Base-by-base conservation (phyloP, 2,113 vertebrate species). In the Pituophis catenifer region DNA sequence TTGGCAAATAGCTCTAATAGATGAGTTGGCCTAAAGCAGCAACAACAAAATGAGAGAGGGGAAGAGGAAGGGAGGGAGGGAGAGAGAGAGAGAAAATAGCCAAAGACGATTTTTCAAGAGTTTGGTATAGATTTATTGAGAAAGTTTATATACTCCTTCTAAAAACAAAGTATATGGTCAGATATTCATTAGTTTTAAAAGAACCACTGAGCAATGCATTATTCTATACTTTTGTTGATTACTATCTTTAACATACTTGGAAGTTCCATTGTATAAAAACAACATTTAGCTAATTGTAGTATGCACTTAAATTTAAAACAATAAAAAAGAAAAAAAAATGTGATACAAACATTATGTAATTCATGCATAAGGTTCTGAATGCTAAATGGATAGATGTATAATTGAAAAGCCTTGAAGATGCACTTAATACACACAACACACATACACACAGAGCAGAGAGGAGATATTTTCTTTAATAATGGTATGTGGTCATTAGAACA, bases 351-450 rank as follows among this genome's bases (percentile, higher is more conserved):
- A 89, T 93, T 95, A 96, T 94, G 88, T 90, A 81, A 55, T 6
- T 70, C 10, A 95, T 95, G 94, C 91, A 58, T 95, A 93, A 92
- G 94, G 94, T 94, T 94, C 93, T 89, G 29, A 19, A 53, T 70
- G 26, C 26, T 17, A 33, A 65, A 48, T 62, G 44, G 55, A 89
- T 44, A 89, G 33, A 38, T 12, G 21, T 19, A 48, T 90, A 59
- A 81, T 38, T 21, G 70, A 38, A 38, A 81, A 81, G 17, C 70
- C 33, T 81, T 19, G 75, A 81, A 81, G 75, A 81, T 38, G 75
- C 75, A 44, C 75, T 81, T 81, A 81, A 88, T 23, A 89, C 90
- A 91, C 3, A 85, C 8, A 62, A 3, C 5, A 62, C 1, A 48
- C 29, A 21, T 4, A 48, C 7, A 19, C 23, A 62, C 23, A 62